Evolutionary conservation across 1,140 invertebrate genomes (phyloP), one percentile per base, ranked within the genome.

Genomic region (Leucophenga varia): DNA sequence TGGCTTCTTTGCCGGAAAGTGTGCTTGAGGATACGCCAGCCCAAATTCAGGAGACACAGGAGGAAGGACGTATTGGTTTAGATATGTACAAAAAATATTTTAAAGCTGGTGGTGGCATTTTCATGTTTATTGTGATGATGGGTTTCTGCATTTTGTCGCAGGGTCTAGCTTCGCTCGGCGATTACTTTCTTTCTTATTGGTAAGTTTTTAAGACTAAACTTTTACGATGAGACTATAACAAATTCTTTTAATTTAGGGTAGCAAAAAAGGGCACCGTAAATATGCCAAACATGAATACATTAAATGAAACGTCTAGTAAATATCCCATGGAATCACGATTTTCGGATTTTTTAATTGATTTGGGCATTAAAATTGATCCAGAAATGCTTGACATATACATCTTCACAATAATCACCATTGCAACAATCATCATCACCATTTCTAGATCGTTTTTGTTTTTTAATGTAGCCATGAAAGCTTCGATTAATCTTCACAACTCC

Each of bases 121-220:
- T 76, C 25, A 52, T 78, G 8, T 59, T 80, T 1, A 64, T 81
- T 1, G 41, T 80, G 16, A 79, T 85, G 70, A 67, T 67, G 63
- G 46, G 32, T 5, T 67, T 67, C 31, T 67, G 64, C 50, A 45
- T 67, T 14, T 38, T 82, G 0, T 79, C 84, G 4, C 87, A 89
- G 69, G 57, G 80, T 18, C 57, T 80, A 20, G 82, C 80, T 12
- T 88, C 85, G 43, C 76, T 80, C 13, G 79, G 80, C 4, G 86
- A 88, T 57, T 87, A 84, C 64, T 84, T 85, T 61, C 72, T 86
- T 0, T 79, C 82, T 1, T 85, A 79, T 59, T 88, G 86, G 85
- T 67, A 40, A 55, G 54, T 3, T 3, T 1, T 5, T n/a, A n/a
- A n/a, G n/a, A n/a, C n/a, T n/a, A n/a, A n/a, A n/a, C n/a, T n/a